Evolutionary conservation across 1,140 invertebrate genomes (phyloP).

Genomic region (Rhynchophorus ferrugineus): DNA sequence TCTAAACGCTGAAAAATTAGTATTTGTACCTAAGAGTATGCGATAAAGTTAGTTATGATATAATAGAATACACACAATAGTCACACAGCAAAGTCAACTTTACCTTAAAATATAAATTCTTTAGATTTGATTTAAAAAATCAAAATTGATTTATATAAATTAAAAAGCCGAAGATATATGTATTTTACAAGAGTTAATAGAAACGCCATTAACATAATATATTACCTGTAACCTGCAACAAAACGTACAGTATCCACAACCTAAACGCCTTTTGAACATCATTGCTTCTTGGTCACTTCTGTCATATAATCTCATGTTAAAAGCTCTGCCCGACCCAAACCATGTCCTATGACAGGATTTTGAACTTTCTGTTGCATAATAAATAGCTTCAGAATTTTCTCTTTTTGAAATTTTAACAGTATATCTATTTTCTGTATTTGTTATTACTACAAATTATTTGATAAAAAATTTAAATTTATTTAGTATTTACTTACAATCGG

Average conservation of each 20-base stretch:
- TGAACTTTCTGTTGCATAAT: slow-evolving; percentile 53
- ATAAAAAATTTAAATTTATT: background rate
- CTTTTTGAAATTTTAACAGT: slow-evolving; percentile 53
- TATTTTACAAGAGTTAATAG: too few relatives aligned
- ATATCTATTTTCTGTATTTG: slow-evolving; percentile 54
- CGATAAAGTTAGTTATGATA: too few relatives aligned
- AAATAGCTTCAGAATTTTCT: slow-evolving; percentile 46
- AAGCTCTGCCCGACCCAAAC: slow-evolving; percentile 51
- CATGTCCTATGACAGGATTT: slow-evolving; percentile 46
- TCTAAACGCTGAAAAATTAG: slow-evolving; percentile 40
- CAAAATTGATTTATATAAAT: too few relatives aligned
- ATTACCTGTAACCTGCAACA: slow-evolving; percentile 33
- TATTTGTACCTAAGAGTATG: too few relatives aligned
- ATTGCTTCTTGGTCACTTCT: slow-evolving; percentile 57
- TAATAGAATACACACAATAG: too few relatives aligned
- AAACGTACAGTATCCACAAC: slow-evolving; percentile 39
- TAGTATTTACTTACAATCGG: slow-evolving; percentile 43
- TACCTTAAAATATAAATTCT: too few relatives aligned
- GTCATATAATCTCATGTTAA: slow-evolving; percentile 54
- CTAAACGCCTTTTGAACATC: slow-evolving; percentile 48
- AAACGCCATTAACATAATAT: too few relatives aligned
- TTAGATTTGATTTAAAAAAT: too few relatives aligned
- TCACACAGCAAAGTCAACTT: too few relatives aligned
- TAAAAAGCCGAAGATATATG: too few relatives aligned
- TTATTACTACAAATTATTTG: slow-evolving; percentile 29